phyloP scores from a whole-genome alignment of 53 echinoderm and acorn worm genomes.

The Mesocentrotus franciscanus region DNA sequence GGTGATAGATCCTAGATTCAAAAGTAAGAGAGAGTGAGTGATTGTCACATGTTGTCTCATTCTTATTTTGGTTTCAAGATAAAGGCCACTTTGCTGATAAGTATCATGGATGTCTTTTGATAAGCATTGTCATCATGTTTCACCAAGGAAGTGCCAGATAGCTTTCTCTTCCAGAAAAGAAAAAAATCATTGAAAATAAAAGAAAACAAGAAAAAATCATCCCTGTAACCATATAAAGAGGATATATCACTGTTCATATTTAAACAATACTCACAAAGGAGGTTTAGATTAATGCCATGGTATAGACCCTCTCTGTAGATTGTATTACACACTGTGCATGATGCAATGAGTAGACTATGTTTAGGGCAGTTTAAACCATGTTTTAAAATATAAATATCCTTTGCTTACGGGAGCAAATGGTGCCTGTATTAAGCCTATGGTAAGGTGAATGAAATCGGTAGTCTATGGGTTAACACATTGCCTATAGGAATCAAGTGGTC shows the following conservation, averaged over 20 bases:
- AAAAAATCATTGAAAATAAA: not conserved
- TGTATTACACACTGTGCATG: too few species aligned
- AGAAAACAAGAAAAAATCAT: not conserved
- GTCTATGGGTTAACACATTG: too few species aligned
- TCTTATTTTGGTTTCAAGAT: not conserved
- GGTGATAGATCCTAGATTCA: not conserved
- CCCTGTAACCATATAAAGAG: not conserved
- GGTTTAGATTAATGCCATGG: too few species aligned
- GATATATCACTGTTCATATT: not conserved
- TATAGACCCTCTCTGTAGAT: too few species aligned
- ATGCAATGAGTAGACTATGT: too few species aligned
- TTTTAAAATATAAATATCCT: too few species aligned
- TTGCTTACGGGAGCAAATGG: too few species aligned
- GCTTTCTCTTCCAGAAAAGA: slow-evolving; percentile 19
- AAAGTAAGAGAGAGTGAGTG: not conserved
- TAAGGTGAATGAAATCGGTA: too few species aligned
- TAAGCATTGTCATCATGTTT: not conserved
- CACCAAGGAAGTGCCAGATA: slow-evolving; percentile 17
- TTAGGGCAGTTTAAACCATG: too few species aligned
- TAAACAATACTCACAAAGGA: too few species aligned
- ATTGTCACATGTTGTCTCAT: not conserved
- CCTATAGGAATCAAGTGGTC: too few species aligned
- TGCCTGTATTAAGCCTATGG: too few species aligned
- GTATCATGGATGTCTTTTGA: not conserved
- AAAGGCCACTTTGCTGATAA: not conserved